These are phyloP conservation scores for Spialia ferax DNA, from an alignment of 2,888 invertebrate genomes.

Conservation along the genomic window DNA sequence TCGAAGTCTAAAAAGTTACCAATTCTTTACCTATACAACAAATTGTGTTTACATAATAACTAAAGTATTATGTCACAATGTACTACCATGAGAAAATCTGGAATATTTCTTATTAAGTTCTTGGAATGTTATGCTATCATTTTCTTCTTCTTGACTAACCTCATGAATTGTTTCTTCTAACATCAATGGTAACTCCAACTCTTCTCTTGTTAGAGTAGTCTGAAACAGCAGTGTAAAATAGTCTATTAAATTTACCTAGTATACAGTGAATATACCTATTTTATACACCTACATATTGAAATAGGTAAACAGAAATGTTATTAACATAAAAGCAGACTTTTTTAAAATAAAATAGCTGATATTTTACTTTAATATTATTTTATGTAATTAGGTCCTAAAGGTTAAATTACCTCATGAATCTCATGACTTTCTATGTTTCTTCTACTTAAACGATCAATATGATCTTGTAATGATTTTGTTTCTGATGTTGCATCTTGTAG, in stretches of 20 bases:
- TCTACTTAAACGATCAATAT: constrained; percentile 69
- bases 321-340: too few relatives aligned
- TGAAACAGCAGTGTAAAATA: constrained; percentile 57
- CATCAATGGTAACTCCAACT: constrained; percentile 69
- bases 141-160: constrained; percentile 75
- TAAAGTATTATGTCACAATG: constrained; percentile 61
- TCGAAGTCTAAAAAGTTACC: too few relatives aligned
- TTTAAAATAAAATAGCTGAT: too few relatives aligned
- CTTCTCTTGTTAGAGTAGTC: constrained; percentile 62
- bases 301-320: too few relatives aligned
- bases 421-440: constrained; percentile 51
- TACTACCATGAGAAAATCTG: constrained; percentile 72
- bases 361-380: too few relatives aligned
- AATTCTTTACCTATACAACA: not conserved
- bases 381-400: not conserved
- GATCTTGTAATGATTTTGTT: constrained; percentile 85
- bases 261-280: too few relatives aligned
- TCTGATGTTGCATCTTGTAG: constrained; percentile 89
- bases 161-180: constrained; percentile 76
- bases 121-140: constrained; percentile 64
- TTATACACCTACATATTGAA: too few relatives aligned
- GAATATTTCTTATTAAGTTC: constrained; percentile 63
- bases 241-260: too few relatives aligned
- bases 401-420: constrained; percentile 63
- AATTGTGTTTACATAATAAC: not conserved